Evolutionary conservation across 2,113 vertebrate species (phyloP).

Genomic region (Onychostoma macrolepis): DNA sequence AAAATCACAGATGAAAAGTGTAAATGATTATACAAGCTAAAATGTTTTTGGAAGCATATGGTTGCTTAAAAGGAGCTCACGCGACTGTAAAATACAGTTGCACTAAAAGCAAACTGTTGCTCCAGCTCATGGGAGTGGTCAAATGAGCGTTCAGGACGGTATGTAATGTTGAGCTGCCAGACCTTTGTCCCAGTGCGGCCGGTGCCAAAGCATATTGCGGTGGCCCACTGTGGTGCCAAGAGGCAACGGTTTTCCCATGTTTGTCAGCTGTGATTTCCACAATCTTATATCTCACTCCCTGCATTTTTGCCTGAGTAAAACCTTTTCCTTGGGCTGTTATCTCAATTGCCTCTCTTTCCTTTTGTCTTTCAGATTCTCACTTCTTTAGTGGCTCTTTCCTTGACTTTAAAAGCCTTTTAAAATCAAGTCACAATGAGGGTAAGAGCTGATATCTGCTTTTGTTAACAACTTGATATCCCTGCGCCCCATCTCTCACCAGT

Average conservation of each 20-base stretch:
- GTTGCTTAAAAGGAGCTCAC: background rate
- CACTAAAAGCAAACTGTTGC: constrained; percentile 2
- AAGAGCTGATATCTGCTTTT: constrained; percentile 60
- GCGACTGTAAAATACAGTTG: constrained; percentile 12
- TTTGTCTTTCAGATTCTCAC: constrained; percentile 60
- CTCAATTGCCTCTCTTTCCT: constrained; percentile 2
- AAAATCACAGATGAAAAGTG: background rate
- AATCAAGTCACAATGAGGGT: constrained; percentile 70
- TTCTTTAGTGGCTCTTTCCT: constrained; percentile 69
- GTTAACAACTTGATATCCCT: constrained; percentile 17
- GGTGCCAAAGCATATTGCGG: constrained; percentile 57
- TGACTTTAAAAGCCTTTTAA: constrained; percentile 76
- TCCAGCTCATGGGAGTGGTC: constrained; percentile 24
- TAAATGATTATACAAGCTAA: background rate
- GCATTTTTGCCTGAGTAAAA: background rate
- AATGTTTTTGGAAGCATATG: background rate
- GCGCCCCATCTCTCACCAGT: constrained; percentile 40
- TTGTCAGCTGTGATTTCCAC: background rate
- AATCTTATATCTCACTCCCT: background rate
- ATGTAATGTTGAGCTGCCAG: constrained; percentile 26
- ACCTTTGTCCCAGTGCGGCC: constrained; percentile 68
- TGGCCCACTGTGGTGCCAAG: constrained; percentile 55
- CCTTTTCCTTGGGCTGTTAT: background rate
- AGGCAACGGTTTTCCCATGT: background rate
- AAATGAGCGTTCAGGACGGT: constrained; percentile 2